These are phyloP conservation scores for Megaceryle maxima DNA, from an alignment of 2,113 vertebrate genomes.

Conservation along the genomic window DNA sequence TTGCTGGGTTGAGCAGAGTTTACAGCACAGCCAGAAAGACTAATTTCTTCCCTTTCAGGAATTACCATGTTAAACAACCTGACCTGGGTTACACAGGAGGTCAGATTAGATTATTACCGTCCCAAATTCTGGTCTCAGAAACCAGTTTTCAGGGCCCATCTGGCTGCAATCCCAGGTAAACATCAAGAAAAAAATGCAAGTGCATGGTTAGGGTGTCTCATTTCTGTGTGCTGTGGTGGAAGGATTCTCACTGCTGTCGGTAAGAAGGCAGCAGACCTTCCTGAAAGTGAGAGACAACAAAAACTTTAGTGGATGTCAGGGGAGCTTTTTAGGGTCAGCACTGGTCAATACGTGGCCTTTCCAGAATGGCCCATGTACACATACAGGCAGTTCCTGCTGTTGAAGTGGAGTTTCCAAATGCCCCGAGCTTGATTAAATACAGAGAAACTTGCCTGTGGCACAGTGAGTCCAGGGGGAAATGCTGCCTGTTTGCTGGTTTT, in stretches of 20 bases:
- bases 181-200: background rate
- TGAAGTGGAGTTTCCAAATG: background rate
- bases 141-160: background rate
- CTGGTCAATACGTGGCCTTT: background rate
- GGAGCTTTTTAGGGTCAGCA: background rate
- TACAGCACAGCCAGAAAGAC: background rate
- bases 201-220: accelerated
- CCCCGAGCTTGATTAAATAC: background rate
- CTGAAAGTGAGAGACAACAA: background rate
- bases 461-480: background rate
- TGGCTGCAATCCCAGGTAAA: slow-evolving; percentile 47
- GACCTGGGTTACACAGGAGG: slow-evolving; percentile 27
- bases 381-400: background rate
- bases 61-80: slow-evolving; percentile 26
- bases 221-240: background rate
- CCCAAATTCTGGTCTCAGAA: slow-evolving; percentile 18
- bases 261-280: background rate
- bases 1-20: slow-evolving; percentile 3
- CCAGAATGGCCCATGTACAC: background rate
- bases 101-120: slow-evolving; percentile 28
- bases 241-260: background rate
- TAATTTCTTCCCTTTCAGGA: slow-evolving; percentile 14
- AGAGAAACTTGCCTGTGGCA: background rate
- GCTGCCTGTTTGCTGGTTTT: background rate
- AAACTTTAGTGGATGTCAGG: background rate